Evolutionary conservation across 2,888 invertebrate species (phyloP).

Genomic region (Epirrita christyi): DNA sequence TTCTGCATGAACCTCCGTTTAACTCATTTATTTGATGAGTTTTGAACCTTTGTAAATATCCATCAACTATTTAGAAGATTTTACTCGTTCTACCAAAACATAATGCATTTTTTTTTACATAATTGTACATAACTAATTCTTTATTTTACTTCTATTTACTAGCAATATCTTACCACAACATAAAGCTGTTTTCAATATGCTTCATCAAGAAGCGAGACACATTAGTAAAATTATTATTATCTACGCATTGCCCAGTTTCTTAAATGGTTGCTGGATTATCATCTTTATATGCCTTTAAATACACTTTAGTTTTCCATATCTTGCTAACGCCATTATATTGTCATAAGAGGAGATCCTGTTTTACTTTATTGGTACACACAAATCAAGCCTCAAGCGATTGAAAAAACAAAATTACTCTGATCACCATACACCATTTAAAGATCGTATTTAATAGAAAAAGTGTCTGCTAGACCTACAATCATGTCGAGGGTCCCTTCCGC

Average conservation of each 20-base stretch:
- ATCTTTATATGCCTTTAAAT: not conserved
- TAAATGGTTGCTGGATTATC: not conserved
- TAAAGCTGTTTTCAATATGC: too few relatives aligned
- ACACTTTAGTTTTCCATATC: not conserved
- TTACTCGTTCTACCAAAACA: too few relatives aligned
- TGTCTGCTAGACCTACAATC: constrained; percentile 44
- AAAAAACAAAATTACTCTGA: constrained; percentile 16
- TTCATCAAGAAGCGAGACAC: too few relatives aligned
- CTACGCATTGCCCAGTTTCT: not conserved
- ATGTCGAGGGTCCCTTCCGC: constrained; percentile 46
- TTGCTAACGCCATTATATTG: not conserved
- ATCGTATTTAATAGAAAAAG: constrained; percentile 51
- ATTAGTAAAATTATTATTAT: not conserved
- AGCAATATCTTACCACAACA: too few relatives aligned
- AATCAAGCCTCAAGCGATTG: constrained; percentile 24
- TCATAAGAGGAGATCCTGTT: not conserved
- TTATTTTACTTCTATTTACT: too few relatives aligned
- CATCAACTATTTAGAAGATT: too few relatives aligned
- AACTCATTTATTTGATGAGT: not conserved
- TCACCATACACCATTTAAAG: constrained; percentile 27
- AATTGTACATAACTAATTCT: too few relatives aligned
- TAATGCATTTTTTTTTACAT: too few relatives aligned
- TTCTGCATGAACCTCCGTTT: constrained; percentile 1
- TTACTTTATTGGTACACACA: not conserved
- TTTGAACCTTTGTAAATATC: not conserved